Evolutionary conservation across 53 echinoderm and acorn worm genomes (phyloP).

Genomic region (Glandiceps talaboti): DNA sequence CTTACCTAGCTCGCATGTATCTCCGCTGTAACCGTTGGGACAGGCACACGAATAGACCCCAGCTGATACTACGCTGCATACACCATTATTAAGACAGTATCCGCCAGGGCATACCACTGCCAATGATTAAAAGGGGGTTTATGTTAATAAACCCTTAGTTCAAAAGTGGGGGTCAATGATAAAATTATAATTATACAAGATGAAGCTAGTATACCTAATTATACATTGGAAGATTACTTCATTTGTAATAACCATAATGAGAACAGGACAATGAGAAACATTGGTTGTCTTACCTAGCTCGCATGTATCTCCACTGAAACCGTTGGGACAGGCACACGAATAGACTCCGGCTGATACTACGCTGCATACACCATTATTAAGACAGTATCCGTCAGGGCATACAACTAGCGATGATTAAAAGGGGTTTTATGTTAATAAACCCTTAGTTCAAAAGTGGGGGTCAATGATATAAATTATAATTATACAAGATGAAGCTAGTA

Average conservation of each 20-base stretch:
- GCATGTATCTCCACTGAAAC: conserved; percentile 55
- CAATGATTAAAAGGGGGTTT: too few relatives aligned
- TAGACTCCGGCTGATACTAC: conserved; percentile 32
- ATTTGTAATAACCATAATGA: too few relatives aligned
- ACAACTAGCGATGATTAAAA: background rate
- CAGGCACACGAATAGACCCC: conserved; percentile 61
- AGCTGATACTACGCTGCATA: conserved; percentile 31
- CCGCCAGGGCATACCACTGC: conserved; percentile 21
- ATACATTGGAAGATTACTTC: too few relatives aligned
- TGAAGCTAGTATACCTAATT: too few relatives aligned
- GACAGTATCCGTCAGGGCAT: conserved; percentile 51
- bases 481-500: too few relatives aligned
- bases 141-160: too few relatives aligned
- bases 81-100: conserved; percentile 57
- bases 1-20: conserved; percentile 58
- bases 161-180: too few relatives aligned
- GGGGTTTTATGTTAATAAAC: too few relatives aligned
- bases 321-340: conserved; percentile 39
- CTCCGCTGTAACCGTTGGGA: conserved; percentile 41
- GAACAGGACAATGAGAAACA: too few relatives aligned
- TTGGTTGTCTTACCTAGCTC: conserved; percentile 35
- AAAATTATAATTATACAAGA: too few relatives aligned
- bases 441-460: too few relatives aligned
- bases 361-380: conserved; percentile 55
- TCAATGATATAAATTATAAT: too few relatives aligned